These are phyloP conservation scores for Tineola bisselliella DNA, from an alignment of 2,888 invertebrate genomes.

Conservation along the genomic window DNA sequence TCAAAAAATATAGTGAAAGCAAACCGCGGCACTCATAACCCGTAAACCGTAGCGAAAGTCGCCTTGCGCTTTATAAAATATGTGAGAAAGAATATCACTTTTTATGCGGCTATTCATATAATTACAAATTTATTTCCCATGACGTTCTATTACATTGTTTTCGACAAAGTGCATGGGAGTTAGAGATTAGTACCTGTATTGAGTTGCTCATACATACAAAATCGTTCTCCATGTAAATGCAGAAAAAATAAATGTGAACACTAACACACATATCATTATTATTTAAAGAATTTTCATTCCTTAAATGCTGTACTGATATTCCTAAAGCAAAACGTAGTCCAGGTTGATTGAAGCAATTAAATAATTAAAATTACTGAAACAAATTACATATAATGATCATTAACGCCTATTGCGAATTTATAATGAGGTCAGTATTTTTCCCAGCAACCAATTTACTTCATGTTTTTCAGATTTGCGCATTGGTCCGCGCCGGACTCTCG, in stretches of 20 bases:
- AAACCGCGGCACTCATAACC: not conserved
- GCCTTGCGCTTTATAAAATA: not conserved
- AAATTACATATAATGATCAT: not conserved
- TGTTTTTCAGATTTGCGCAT: conserved; percentile 56
- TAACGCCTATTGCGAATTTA: not conserved
- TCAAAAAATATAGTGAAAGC: not conserved
- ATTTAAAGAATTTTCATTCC: too few species aligned
- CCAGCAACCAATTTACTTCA: conserved; percentile 3
- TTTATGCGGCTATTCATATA: not conserved
- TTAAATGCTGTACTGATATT: too few species aligned
- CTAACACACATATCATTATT: too few species aligned
- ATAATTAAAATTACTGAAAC: not conserved
- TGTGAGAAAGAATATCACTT: not conserved
- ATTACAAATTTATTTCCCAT: not conserved
- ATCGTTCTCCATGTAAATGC: too few species aligned
- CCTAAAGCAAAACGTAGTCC: too few species aligned
- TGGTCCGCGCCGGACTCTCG: conserved; percentile 50
- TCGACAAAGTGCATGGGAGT: not conserved
- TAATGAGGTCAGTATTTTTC: conserved; percentile 11
- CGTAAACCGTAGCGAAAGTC: not conserved
- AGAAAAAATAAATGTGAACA: too few species aligned
- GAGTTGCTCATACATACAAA: too few species aligned
- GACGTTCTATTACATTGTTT: not conserved
- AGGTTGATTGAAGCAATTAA: too few species aligned
- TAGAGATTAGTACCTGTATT: too few species aligned